These are phyloP conservation scores for Andricus quercusramuli DNA, from an alignment of 2,888 invertebrate genomes.

Conservation along the genomic window DNA sequence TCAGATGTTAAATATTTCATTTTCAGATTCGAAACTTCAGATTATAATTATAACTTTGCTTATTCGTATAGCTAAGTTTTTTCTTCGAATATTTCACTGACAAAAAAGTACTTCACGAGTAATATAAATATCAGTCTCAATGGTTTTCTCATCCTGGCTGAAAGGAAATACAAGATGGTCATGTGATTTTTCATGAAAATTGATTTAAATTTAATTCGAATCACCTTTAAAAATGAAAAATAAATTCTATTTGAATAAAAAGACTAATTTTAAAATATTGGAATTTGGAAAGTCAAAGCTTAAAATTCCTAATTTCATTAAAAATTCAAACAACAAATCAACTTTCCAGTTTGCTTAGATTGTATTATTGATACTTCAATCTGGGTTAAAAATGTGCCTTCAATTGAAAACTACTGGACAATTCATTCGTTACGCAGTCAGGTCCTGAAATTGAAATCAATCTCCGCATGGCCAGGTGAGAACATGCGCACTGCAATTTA, in stretches of 20 bases:
- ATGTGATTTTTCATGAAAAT: conserved; percentile 58
- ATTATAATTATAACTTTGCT: no score
- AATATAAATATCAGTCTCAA: conserved; percentile 75
- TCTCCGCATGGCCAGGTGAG: neutral
- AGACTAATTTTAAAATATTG: no score
- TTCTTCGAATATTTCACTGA: conserved; percentile 10
- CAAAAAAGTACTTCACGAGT: conserved; percentile 66
- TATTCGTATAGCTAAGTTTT: neutral
- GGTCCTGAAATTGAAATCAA: conserved; percentile 35
- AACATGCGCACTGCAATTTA: conserved; percentile 20
- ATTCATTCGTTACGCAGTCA: conserved; percentile 3
- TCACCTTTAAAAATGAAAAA: no score
- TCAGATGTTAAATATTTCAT: no score
- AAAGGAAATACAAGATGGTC: conserved; percentile 72
- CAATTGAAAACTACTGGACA: conserved; percentile 23
- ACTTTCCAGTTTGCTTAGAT: neutral
- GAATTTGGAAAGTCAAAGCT: no score
- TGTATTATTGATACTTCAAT: neutral
- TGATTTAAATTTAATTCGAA: no score
- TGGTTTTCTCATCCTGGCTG: conserved; percentile 71
- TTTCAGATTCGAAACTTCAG: no score
- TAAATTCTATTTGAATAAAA: no score
- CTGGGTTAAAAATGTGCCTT: neutral
- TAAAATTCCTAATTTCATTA: no score
- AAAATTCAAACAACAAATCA: neutral